Percentiles rank a stretch among this genome's conserved stretches.
phyloP scores from a whole-genome alignment of 2,888 invertebrate species.

The Stegana nigrithorax region DNA sequence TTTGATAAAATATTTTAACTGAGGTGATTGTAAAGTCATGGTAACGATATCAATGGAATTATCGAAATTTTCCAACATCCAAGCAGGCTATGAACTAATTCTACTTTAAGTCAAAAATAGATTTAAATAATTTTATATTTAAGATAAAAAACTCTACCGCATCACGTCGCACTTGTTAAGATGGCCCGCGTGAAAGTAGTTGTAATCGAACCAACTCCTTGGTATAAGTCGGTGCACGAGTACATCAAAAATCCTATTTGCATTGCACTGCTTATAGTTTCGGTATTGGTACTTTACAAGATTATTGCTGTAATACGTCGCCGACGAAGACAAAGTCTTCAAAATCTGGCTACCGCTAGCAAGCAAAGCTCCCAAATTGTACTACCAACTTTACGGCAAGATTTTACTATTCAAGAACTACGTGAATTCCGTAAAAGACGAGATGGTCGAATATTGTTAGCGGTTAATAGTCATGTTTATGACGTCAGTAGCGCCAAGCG shows the following conservation, averaged over 20 bases:
- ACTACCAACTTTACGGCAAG: conserved; percentile 83
- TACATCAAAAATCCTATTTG: neutral
- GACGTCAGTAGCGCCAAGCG: conserved; percentile 87
- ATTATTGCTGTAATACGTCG: neutral
- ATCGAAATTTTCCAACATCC: no score
- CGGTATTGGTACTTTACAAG: neutral
- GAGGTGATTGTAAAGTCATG: no score
- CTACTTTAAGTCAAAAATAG: no score
- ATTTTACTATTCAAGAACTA: conserved; percentile 87
- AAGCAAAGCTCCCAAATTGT: conserved; percentile 67
- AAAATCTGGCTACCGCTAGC: no score
- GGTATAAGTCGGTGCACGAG: neutral
- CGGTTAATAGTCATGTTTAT: conserved; percentile 91
- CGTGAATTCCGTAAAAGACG: conserved; percentile 85
- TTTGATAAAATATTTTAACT: no score
- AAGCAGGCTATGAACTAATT: no score
- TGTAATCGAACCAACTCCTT: neutral
- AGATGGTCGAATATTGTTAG: conserved; percentile 87
- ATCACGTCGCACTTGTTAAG: no score
- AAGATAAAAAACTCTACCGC: no score
- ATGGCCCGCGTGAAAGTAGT: neutral
- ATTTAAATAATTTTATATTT: no score
- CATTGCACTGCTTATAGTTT: neutral
- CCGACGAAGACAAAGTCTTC: neutral
- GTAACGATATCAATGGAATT: no score